phyloP scores from a whole-genome alignment of 2,113 vertebrate genomes.

The Hemichromis elongatus region DNA sequence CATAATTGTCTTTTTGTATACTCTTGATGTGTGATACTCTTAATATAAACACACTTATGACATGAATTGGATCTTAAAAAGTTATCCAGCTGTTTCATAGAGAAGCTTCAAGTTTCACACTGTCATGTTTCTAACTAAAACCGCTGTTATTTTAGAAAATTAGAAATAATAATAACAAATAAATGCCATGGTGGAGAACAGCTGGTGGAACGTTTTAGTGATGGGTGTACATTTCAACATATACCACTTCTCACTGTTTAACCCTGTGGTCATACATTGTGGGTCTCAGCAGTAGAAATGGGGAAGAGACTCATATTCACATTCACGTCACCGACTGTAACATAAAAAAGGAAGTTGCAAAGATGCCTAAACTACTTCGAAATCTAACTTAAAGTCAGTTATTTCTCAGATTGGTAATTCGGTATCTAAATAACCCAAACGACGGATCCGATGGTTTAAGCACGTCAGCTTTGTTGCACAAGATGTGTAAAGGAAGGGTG shows the following conservation, averaged over 20 bases:
- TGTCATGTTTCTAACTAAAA: neutral
- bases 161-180: neutral
- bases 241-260: neutral
- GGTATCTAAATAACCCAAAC: neutral
- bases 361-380: neutral
- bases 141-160: neutral
- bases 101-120: neutral
- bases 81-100: neutral
- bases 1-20: neutral
- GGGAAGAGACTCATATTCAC: slow-evolving; percentile 16
- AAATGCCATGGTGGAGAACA: neutral
- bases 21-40: neutral
- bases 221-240: neutral
- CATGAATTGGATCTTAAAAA: neutral
- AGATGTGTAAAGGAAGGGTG: slow-evolving; percentile 30
- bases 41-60: neutral
- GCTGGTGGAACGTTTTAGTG: neutral
- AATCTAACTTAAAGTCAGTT: neutral
- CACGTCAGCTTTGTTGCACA: neutral
- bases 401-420: neutral
- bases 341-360: slow-evolving; percentile 6
- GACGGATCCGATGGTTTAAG: neutral
- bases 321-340: neutral
- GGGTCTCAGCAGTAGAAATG: neutral
- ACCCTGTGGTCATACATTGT: neutral